phyloP scores from a whole-genome alignment of 2,113 vertebrate species.

The Phasianus colchicus region DNA sequence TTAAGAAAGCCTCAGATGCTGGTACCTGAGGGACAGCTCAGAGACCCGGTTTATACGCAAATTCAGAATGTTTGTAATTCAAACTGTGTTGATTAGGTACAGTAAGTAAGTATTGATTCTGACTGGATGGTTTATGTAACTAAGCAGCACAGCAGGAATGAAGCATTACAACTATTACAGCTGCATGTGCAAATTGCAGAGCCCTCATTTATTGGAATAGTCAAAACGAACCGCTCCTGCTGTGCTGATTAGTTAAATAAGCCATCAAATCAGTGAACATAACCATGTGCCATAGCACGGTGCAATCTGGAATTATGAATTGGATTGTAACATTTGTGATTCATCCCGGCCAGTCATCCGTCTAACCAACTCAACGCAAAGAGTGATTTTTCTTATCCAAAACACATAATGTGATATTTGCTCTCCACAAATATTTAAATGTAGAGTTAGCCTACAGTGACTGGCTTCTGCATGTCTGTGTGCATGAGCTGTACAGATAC shows the following conservation, averaged over 20 bases:
- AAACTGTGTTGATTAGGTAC: constrained; percentile 67
- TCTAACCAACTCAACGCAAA: constrained; percentile 15
- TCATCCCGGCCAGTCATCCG: background rate
- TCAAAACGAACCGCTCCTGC: constrained; percentile 64
- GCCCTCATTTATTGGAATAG: constrained; percentile 64
- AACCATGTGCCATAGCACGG: constrained; percentile 10
- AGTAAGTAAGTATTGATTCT: constrained; percentile 73
- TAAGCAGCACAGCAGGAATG: constrained; percentile 61
- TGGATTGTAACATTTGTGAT: constrained; percentile 36
- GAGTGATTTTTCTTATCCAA: background rate
- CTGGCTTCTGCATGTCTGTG: background rate
- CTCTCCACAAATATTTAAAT: constrained; percentile 1
- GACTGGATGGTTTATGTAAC: constrained; percentile 67
- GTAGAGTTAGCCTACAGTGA: background rate
- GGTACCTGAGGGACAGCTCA: constrained; percentile 44
- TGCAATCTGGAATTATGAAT: constrained; percentile 29
- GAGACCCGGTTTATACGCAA: background rate
- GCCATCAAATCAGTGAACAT: constrained; percentile 68
- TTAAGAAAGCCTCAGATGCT: constrained; percentile 23
- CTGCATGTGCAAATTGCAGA: constrained; percentile 68
- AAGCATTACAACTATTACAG: constrained; percentile 63
- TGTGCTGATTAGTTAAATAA: constrained; percentile 73
- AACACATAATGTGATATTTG: background rate
- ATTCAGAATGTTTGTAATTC: constrained; percentile 46
- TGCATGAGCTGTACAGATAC: background rate